Evolutionary conservation across 2,113 vertebrate species (phyloP), one percentile per base, ranked within the genome.

Genomic region (Antigone vipio): DNA sequence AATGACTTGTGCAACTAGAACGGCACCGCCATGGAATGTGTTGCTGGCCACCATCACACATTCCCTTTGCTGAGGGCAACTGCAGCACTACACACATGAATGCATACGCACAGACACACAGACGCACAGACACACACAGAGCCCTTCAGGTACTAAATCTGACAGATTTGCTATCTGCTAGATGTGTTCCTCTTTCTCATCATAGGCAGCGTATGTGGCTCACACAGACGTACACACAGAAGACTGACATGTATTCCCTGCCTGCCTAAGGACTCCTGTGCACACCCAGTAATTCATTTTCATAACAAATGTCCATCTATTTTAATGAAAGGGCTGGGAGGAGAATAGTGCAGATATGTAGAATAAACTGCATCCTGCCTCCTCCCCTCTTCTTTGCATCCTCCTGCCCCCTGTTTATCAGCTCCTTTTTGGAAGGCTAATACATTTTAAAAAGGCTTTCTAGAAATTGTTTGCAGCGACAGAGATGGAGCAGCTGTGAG

Each of bases 251-350:
- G 50, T 74, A 84, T 68, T 71, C 69, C 42, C 82, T 76, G 62
- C 45, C 62, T 81, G 66, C 83, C 64, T 83, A 75, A 95, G 92
- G 83, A 66, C 42, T 95, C 50, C 29, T 85, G 76, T 20, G 5
- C 60, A 38, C 85, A 35, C 24, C 32, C 50, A 79, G 88, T 55
- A 58, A 24, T 93, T 95, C 23, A 24, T 97, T 96, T 97, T 94
- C 94, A 92, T 97, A 89, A 96, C 88, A 94, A 93, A 96, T 95
- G 90, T 94, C 93, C 93, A 60, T 60, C 64, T 93, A 76, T 93
- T 95, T 91, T 95, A 76, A 93, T 38, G 66, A 89, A 95, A 90
- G 66, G 52, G 34, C 78, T 88, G 29, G 75, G 34, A 97, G 64
- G 52, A 92, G 45, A 29, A 79, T 38, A 24, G 38, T 50, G 69